Evolutionary conservation across 2,888 invertebrate genomes (phyloP), one percentile per base, ranked within the genome.

Genomic region (Scrobipalpa atriplicella): DNA sequence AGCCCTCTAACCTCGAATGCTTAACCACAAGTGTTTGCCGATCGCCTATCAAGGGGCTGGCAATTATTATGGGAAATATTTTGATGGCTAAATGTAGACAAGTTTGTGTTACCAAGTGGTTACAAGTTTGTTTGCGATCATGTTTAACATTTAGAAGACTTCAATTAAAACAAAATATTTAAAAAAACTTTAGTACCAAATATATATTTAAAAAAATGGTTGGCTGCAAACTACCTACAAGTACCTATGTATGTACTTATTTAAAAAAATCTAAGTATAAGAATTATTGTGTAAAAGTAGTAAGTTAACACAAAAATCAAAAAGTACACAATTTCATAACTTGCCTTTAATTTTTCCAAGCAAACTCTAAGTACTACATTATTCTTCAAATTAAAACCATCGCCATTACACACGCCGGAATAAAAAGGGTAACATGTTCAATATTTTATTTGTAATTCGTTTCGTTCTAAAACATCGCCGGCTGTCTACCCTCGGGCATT

Each of bases 11-110:
- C 5, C 58, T 47, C 29, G 62, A 29, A 13, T 29, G 62, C 62
- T 62, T 62, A 58, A 62, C 62, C 47, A 29, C 62, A 47, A 62
- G 63, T 63, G 63, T 52, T 63, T 63, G 29, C 63, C 52, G 63
- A 63, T 63, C 63, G 63, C 52, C 63, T 38, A 38, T 63, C 52
- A 21, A 63, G 63, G 58, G 58, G n/a, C 58, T 21, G 38, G 16
- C 58, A 58, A 58, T 58, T 58, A 58, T 58, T 58, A 58, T 58
- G 36, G 58, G 58, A 58, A 58, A 58, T 58, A 58, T 58, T 58
- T 58, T 38, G 58, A 58, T 58, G 36, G 36, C 58, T 21, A 21
- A 56, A 21, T 13, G n/a, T 58, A 6, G 38, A 58, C 38, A 58
- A 58, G 58, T 38, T 58, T 58, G 38, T 58, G 36, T 29, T 36